phyloP scores from a whole-genome alignment of 2,888 invertebrate species.

The Agriopis aurantiaria region DNA sequence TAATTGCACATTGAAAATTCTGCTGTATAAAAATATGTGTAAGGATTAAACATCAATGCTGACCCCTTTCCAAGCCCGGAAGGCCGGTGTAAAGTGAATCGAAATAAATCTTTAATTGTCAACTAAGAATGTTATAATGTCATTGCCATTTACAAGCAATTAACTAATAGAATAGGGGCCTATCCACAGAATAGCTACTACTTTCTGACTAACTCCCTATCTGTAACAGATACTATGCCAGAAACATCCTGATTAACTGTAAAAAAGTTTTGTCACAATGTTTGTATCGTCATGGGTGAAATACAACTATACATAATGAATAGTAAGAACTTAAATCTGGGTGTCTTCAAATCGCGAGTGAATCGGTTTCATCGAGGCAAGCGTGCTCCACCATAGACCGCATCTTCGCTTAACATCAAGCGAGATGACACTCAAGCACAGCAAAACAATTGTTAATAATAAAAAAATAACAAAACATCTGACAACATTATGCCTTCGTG shows the following conservation, averaged over 20 bases:
- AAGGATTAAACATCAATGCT: no score
- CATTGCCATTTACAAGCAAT: not conserved
- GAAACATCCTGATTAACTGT: slow-evolving; percentile 12
- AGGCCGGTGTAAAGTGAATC: no score
- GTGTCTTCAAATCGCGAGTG: slow-evolving; percentile 16
- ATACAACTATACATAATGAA: slow-evolving; percentile 34
- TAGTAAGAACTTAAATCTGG: slow-evolving; percentile 26
- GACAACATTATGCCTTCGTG: no score
- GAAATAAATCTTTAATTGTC: no score
- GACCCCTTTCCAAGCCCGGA: no score
- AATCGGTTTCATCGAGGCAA: not conserved
- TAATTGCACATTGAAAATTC: no score
- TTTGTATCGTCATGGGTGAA: slow-evolving; percentile 35
- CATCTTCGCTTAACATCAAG: no score
- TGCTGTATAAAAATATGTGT: no score
- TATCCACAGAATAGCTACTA: not conserved
- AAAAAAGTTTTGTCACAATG: slow-evolving; percentile 13
- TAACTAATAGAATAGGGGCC: not conserved
- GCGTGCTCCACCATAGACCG: no score
- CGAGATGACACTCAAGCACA: no score
- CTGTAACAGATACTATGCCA: slow-evolving; percentile 13
- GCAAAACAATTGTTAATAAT: no score
- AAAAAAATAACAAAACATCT: no score
- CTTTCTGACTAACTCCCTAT: not conserved
- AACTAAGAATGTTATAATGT: not conserved